phyloP scores from a whole-genome alignment of 1,140 invertebrate species.

The Thaumatotibia leucotreta region DNA sequence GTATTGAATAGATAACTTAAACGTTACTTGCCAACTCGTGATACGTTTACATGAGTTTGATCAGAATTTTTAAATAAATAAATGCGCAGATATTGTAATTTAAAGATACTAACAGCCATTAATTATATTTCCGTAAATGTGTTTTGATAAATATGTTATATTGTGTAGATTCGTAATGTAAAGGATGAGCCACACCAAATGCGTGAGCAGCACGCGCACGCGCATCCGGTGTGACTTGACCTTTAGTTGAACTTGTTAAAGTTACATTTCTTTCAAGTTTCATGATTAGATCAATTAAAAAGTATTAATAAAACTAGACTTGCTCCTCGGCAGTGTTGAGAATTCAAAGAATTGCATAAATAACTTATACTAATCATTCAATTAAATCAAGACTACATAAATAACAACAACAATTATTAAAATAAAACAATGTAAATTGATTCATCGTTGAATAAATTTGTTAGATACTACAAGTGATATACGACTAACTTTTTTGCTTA shows the following conservation, averaged over 20 bases:
- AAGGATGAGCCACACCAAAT: too few species aligned
- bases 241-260: not conserved
- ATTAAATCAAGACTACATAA: slow-evolving; percentile 37
- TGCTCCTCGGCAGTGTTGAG: not conserved
- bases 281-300: not conserved
- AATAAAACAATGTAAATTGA: slow-evolving; percentile 28
- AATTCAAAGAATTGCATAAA: slow-evolving; percentile 7
- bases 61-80: not conserved
- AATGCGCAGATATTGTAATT: not conserved
- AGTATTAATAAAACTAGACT: not conserved
- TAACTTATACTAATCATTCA: slow-evolving; percentile 12
- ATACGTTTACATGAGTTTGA: too few species aligned
- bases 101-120: not conserved
- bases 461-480: not conserved
- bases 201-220: too few species aligned
- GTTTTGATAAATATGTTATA: too few species aligned
- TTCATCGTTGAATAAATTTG: slow-evolving; percentile 20
- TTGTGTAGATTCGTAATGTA: too few species aligned
- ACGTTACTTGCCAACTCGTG: too few species aligned
- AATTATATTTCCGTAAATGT: too few species aligned
- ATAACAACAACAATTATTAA: slow-evolving; percentile 36
- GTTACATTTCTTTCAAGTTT: not conserved
- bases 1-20: too few species aligned
- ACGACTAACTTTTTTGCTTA: not conserved
- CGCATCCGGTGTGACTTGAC: too few species aligned